Conservation (phyloP, 2,888 invertebrate genomes). For the Sceliomorpha sp. region DNA sequence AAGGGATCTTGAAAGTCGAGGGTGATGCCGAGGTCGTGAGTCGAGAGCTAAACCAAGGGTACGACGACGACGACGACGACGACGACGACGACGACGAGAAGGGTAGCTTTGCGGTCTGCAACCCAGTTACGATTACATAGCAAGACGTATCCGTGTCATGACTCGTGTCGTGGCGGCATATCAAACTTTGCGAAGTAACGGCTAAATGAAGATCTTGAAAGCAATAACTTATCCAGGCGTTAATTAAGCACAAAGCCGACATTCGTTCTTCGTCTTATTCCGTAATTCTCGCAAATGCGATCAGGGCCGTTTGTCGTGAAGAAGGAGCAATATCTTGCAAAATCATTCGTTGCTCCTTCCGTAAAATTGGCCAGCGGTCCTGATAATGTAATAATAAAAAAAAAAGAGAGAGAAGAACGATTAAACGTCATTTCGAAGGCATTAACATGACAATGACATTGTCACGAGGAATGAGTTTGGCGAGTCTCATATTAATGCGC, state of each 20-base stretch:
- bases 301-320: too few species aligned
- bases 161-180: conserved; percentile 16
- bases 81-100: too few species aligned
- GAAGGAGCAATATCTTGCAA: too few species aligned
- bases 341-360: too few species aligned
- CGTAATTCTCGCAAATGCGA: too few species aligned
- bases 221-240: conserved; percentile 8
- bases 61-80: too few species aligned
- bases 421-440: too few species aligned
- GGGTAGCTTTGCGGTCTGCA: conserved; percentile 20
- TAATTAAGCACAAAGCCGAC: conserved; percentile 9
- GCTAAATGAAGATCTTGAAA: conserved; percentile 14
- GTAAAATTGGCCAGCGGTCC: too few species aligned
- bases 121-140: conserved; percentile 19
- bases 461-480: neutral
- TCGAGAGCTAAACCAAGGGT: conserved; percentile 24
- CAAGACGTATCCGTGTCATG: conserved; percentile 18
- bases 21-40: conserved; percentile 43
- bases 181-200: conserved; percentile 18
- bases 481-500: neutral
- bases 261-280: too few species aligned
- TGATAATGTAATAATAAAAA: too few species aligned
- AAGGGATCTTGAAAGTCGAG: conserved; percentile 59
- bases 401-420: too few species aligned
- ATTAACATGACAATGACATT: too few species aligned